These are phyloP conservation scores for Centropus bengalensis DNA, from an alignment of 2,113 vertebrate genomes.

Conservation along the genomic window DNA sequence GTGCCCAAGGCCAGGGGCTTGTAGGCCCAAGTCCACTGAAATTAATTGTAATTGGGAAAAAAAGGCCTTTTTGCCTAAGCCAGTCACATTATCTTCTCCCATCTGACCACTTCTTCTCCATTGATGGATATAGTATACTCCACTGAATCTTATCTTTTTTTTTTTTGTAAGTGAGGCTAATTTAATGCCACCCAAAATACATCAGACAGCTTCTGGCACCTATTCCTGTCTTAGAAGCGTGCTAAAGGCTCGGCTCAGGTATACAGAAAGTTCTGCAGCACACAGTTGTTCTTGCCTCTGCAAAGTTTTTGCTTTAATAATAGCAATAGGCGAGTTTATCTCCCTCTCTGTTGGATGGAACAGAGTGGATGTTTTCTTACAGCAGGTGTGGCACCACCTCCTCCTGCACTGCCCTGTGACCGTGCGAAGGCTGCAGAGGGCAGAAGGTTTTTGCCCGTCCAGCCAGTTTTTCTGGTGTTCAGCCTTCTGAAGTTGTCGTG, in stretches of 20 bases:
- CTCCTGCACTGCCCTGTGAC: neutral
- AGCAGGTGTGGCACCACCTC: neutral
- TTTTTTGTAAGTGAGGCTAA: conserved; percentile 26
- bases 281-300: neutral
- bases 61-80: conserved; percentile 56
- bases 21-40: conserved; percentile 67
- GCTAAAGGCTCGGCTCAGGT: conserved; percentile 37
- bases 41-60: conserved; percentile 65
- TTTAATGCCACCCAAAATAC: conserved; percentile 51
- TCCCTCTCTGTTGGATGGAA: neutral
- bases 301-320: conserved; percentile 37
- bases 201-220: conserved; percentile 39
- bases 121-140: conserved; percentile 36
- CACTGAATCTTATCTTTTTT: conserved; percentile 7
- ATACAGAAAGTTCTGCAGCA: conserved; percentile 10
- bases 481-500: neutral
- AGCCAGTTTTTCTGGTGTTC: neutral
- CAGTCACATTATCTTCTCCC: conserved; percentile 30
- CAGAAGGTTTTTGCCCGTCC: neutral
- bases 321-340: neutral
- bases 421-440: neutral
- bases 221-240: neutral
- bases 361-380: neutral
- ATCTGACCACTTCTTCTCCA: conserved; percentile 49
- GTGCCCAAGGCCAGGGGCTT: conserved; percentile 69